Conservation (phyloP, 2,113 vertebrate species). For the Neopipo cinnamomea region DNA sequence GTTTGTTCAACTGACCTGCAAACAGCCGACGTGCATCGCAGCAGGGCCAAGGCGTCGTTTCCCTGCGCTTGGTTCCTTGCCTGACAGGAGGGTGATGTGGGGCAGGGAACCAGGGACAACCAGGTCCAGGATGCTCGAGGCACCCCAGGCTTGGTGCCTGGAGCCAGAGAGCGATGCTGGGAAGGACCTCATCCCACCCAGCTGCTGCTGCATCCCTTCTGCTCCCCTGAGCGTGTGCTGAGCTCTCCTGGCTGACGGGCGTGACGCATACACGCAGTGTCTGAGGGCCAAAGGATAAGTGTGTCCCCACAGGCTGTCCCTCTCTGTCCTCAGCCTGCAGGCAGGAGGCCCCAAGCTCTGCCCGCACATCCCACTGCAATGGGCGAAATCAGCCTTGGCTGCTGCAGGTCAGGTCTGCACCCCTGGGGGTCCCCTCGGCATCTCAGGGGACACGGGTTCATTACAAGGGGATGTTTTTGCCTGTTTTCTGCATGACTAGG, state of each 20-base stretch:
- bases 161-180: background rate
- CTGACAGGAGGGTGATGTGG: background rate
- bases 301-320: background rate
- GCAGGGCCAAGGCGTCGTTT: fast-evolving
- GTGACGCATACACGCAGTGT: background rate
- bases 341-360: background rate
- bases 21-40: background rate
- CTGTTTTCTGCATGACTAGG: background rate
- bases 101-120: background rate
- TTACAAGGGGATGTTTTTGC: background rate
- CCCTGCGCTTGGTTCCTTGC: background rate
- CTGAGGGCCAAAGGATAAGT: background rate
- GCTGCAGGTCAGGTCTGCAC: background rate
- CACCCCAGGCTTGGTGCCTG: background rate
- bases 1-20: constrained; percentile 57
- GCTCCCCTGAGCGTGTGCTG: background rate
- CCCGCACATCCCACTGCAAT: fast-evolving
- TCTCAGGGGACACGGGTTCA: fast-evolving
- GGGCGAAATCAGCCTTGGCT: background rate
- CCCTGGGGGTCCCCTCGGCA: background rate
- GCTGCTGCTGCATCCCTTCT: background rate
- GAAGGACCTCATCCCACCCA: background rate
- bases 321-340: background rate
- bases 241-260: background rate
- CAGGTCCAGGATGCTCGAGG: background rate